phyloP scores from a whole-genome alignment of 2,888 invertebrate genomes.

The Barypeithes pellucidus region DNA sequence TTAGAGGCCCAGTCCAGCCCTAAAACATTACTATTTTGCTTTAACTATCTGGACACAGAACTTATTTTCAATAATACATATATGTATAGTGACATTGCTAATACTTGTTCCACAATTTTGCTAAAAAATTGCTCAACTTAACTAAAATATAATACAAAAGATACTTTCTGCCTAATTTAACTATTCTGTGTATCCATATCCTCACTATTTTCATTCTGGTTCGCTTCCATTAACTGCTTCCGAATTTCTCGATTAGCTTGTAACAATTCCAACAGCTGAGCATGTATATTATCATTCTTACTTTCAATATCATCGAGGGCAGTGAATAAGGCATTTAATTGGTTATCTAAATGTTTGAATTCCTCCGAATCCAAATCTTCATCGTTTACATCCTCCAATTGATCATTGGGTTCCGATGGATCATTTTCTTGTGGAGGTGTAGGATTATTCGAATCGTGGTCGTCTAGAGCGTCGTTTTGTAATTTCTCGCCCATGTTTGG shows the following conservation, averaged over 20 bases:
- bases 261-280: slow-evolving; percentile 84
- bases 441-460: slow-evolving; percentile 35
- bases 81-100: too few relatives aligned
- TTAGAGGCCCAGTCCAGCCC: too few relatives aligned
- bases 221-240: slow-evolving; percentile 70
- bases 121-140: not conserved
- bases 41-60: too few relatives aligned
- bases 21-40: too few relatives aligned
- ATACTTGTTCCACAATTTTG: not conserved
- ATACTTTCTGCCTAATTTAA: slow-evolving; percentile 7
- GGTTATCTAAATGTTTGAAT: slow-evolving; percentile 82
- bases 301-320: slow-evolving; percentile 87
- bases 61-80: too few relatives aligned
- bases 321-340: slow-evolving; percentile 85
- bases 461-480: slow-evolving; percentile 33
- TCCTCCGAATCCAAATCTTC: slow-evolving; percentile 29
- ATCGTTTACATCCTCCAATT: slow-evolving; percentile 32
- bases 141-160: not conserved
- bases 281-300: slow-evolving; percentile 86
- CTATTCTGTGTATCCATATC: slow-evolving; percentile 27
- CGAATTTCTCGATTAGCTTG: slow-evolving; percentile 86
- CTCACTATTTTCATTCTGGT: slow-evolving; percentile 4
- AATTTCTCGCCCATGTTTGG: slow-evolving; percentile 45
- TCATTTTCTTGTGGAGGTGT: slow-evolving; percentile 18
- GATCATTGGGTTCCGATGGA: not conserved